Percentiles rank a stretch among this genome's conserved stretches.
These are phyloP conservation scores for Pterocles orientalis DNA, from an alignment of 2,113 vertebrate species.

Conservation along the genomic window DNA sequence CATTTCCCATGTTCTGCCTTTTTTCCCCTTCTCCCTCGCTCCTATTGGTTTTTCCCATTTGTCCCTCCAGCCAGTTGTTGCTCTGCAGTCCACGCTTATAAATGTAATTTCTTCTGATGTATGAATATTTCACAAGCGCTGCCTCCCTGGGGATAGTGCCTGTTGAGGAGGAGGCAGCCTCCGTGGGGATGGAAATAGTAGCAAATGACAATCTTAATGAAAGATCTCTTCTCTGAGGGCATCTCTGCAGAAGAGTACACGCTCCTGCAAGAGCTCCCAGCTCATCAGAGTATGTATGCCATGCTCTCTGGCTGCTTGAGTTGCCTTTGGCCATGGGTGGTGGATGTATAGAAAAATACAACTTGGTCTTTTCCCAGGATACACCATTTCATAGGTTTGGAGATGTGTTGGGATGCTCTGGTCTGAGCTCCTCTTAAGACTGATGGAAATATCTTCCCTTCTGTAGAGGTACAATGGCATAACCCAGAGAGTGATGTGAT, in stretches of 20 bases:
- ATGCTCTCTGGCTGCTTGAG: background rate
- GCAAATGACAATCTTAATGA: slow-evolving; percentile 28
- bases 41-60: background rate
- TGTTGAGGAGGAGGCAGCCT: slow-evolving; percentile 7
- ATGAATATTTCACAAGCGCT: slow-evolving; percentile 21
- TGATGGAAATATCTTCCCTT: background rate
- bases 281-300: fast-evolving
- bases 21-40: background rate
- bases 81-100: background rate
- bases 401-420: background rate
- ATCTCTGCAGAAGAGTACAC: background rate
- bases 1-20: background rate
- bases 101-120: slow-evolving; percentile 36
- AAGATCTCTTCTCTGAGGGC: background rate
- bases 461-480: background rate
- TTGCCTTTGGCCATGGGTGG: background rate
- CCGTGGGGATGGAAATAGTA: background rate
- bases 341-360: background rate
- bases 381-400: fast-evolving
- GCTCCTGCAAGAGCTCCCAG: background rate
- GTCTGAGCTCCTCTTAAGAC: background rate
- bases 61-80: background rate
- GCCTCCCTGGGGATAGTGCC: background rate
- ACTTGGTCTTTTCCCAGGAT: background rate
- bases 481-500: background rate